Evolutionary conservation across 2,113 vertebrate species (phyloP).

Genomic region (Hemicordylus capensis): DNA sequence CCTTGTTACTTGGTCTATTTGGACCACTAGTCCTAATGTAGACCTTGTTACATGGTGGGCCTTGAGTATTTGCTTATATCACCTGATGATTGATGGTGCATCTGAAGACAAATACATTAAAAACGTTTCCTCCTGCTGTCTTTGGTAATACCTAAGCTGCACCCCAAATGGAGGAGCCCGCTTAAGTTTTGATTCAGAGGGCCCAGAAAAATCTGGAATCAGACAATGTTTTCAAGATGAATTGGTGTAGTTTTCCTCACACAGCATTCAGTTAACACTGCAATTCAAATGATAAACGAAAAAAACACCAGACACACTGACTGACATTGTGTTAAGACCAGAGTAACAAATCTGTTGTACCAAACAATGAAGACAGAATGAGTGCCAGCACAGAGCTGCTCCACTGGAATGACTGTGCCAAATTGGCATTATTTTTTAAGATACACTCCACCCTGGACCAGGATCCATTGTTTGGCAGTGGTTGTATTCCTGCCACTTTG

Average conservation of each 20-base stretch:
- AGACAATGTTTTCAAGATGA: not conserved
- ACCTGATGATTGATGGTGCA: not conserved
- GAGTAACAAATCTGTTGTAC: constrained; percentile 11
- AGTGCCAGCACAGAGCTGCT: constrained; percentile 54
- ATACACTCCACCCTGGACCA: constrained; percentile 90
- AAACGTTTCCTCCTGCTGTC: not conserved
- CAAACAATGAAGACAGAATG: constrained; percentile 51
- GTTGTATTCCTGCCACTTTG: constrained; percentile 77
- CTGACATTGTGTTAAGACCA: constrained; percentile 24
- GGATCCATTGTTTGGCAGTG: constrained; percentile 94
- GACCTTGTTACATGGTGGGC: not conserved
- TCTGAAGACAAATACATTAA: not conserved
- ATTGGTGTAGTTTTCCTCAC: constrained; percentile 21
- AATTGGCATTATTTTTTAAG: constrained; percentile 68
- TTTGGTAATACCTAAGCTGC: not conserved
- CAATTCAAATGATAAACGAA: constrained; percentile 46
- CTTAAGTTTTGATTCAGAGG: not conserved
- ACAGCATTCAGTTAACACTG: constrained; percentile 58
- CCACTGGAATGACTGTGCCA: accelerated
- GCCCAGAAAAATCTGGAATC: not conserved
- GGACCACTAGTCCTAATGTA: not conserved
- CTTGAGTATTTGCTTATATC: not conserved
- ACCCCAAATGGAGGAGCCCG: not conserved
- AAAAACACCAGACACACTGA: constrained; percentile 26
- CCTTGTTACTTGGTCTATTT: not conserved